Percentiles rank a stretch among this genome's conserved stretches.
These are phyloP conservation scores for Rhopilema esculentum DNA, from an alignment of 30 jellyfish, hydroid and myxozoan genomes.

Conservation along the genomic window DNA sequence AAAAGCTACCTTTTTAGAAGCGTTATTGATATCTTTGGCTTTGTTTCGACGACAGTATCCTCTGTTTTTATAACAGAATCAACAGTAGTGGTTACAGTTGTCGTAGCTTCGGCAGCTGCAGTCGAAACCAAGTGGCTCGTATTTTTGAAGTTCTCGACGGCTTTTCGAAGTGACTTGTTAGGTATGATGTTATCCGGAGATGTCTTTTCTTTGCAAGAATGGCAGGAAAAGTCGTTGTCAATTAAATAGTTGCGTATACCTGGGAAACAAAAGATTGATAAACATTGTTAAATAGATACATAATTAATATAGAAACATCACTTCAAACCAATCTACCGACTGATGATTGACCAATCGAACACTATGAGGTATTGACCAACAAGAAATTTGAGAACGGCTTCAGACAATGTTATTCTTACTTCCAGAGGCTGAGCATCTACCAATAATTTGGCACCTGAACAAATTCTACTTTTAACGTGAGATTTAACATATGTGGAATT, in stretches of 20 bases:
- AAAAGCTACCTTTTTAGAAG: slow-evolving; percentile 43
- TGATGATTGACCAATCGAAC: too few relatives aligned
- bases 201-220: slow-evolving; percentile 81
- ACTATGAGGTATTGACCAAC: too few relatives aligned
- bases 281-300: neutral
- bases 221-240: slow-evolving; percentile 93
- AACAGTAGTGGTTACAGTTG: slow-evolving; percentile 20
- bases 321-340: too few relatives aligned
- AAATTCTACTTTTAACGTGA: too few relatives aligned
- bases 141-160: slow-evolving; percentile 66
- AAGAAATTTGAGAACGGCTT: too few relatives aligned
- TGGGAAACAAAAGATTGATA: slow-evolving; percentile 27
- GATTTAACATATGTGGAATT: too few relatives aligned
- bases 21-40: slow-evolving; percentile 60
- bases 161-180: slow-evolving; percentile 89
- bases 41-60: slow-evolving; percentile 20
- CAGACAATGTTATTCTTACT: too few relatives aligned
- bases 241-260: slow-evolving; percentile 91
- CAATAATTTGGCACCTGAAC: too few relatives aligned
- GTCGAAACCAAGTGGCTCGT: slow-evolving; percentile 52
- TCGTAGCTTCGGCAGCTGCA: neutral
- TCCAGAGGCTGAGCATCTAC: too few relatives aligned
- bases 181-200: slow-evolving; percentile 98
- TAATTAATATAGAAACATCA: neutral
- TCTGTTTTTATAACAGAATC: slow-evolving; percentile 43